These are phyloP conservation scores for Drosophila histrio DNA, from an alignment of 2,888 invertebrate species.

Conservation along the genomic window DNA sequence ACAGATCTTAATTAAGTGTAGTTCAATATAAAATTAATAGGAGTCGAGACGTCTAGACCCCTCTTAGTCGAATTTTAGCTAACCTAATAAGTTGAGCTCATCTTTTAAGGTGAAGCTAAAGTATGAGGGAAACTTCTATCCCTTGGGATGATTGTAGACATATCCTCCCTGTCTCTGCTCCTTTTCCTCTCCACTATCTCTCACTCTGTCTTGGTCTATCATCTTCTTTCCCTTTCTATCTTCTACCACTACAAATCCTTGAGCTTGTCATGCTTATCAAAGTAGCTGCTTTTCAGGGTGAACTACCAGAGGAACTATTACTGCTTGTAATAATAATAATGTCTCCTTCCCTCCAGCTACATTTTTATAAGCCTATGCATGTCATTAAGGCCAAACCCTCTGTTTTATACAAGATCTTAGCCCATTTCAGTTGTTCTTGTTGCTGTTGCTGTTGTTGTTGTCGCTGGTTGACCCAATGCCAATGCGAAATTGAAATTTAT, in stretches of 20 bases:
- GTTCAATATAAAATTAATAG: too few species aligned
- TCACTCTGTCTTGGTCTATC: too few species aligned
- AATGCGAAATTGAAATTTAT: conserved; percentile 82
- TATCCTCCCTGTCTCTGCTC: too few species aligned
- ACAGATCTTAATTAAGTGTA: too few species aligned
- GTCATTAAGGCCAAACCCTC: conserved; percentile 8
- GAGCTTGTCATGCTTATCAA: background rate
- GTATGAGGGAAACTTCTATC: too few species aligned
- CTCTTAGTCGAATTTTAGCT: too few species aligned
- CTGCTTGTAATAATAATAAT: background rate
- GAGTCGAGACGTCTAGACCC: too few species aligned
- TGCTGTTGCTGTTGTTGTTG: conserved; percentile 11
- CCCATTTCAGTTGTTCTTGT: conserved; percentile 12
- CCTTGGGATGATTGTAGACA: too few species aligned
- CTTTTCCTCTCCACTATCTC: background rate
- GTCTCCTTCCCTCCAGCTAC: too few species aligned
- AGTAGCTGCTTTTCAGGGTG: background rate
- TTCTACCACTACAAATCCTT: too few species aligned
- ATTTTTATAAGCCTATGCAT: background rate
- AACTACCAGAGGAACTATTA: background rate
- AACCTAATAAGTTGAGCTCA: too few species aligned
- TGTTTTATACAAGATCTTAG: background rate
- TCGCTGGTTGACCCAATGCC: conserved; percentile 65
- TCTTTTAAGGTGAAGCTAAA: too few species aligned
- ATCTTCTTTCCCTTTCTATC: background rate